phyloP scores from a whole-genome alignment of 2,797 vertebrate genomes.

The Numenius phaeopus region DNA sequence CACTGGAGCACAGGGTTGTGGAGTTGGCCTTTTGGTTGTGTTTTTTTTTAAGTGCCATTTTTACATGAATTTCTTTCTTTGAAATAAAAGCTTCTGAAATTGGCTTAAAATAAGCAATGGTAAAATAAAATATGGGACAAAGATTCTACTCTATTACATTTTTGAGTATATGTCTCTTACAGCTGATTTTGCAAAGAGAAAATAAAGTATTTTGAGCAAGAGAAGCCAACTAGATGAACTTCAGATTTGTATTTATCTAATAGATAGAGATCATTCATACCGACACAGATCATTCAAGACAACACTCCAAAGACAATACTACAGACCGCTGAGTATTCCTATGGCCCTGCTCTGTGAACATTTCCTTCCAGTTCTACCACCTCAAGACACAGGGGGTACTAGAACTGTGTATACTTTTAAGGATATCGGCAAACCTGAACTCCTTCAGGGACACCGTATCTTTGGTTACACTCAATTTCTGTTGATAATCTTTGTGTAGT shows the following conservation, averaged over 20 bases:
- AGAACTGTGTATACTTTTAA: not conserved
- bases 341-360: not conserved
- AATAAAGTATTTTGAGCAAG: not conserved
- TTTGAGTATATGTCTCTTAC: not conserved
- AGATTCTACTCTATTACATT: not conserved
- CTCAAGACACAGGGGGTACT: not conserved
- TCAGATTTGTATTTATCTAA: not conserved
- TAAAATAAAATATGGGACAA: not conserved
- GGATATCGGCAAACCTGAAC: not conserved
- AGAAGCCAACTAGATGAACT: not conserved
- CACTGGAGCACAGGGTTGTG: not conserved
- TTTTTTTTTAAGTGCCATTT: not conserved
- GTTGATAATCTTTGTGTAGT: too few relatives aligned
- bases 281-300: not conserved
- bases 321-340: not conserved
- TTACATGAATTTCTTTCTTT: not conserved
- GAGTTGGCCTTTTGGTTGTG: rapidly evolving
- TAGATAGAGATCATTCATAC: too few relatives aligned
- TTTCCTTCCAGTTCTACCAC: not conserved
- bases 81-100: not conserved
- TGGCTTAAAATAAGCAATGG: not conserved
- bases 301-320: not conserved
- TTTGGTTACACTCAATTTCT: not conserved
- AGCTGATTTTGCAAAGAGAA: not conserved
- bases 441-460: too few relatives aligned